phyloP scores from a whole-genome alignment of 2,797 vertebrate genomes.

The Notamacropus eugenii region DNA sequence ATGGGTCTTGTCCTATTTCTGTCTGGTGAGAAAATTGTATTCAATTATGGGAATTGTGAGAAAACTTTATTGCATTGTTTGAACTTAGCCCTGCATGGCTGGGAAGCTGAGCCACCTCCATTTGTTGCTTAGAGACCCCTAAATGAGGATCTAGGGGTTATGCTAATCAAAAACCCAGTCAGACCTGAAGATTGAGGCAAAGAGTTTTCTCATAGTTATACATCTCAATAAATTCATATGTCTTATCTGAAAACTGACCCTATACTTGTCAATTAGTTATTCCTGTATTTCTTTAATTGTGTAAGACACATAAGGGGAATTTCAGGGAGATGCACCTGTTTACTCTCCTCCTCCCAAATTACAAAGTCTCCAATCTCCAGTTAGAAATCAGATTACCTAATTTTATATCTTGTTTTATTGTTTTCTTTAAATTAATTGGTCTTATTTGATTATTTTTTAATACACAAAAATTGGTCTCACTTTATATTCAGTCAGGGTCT shows the following conservation, averaged over 20 bases:
- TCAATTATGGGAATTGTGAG: not conserved
- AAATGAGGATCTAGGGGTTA: not conserved
- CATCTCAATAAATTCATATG: not conserved
- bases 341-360: not conserved
- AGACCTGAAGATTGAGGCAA: not conserved
- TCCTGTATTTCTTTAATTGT: not conserved
- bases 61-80: not conserved
- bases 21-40: not conserved
- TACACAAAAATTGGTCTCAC: not conserved
- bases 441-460: not conserved
- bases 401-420: not conserved
- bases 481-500: not conserved
- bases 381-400: not conserved
- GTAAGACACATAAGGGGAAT: not conserved
- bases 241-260: not conserved
- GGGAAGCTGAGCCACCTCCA: not conserved
- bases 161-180: not conserved
- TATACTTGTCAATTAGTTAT: not conserved
- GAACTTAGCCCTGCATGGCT: not conserved
- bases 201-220: not conserved
- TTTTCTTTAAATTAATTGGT: not conserved
- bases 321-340: not conserved
- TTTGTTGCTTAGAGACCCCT: not conserved
- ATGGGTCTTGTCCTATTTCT: not conserved
- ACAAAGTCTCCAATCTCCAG: not conserved